These are phyloP conservation scores for Macrophya annulata DNA, from an alignment of 2,888 invertebrate species.

Conservation along the genomic window DNA sequence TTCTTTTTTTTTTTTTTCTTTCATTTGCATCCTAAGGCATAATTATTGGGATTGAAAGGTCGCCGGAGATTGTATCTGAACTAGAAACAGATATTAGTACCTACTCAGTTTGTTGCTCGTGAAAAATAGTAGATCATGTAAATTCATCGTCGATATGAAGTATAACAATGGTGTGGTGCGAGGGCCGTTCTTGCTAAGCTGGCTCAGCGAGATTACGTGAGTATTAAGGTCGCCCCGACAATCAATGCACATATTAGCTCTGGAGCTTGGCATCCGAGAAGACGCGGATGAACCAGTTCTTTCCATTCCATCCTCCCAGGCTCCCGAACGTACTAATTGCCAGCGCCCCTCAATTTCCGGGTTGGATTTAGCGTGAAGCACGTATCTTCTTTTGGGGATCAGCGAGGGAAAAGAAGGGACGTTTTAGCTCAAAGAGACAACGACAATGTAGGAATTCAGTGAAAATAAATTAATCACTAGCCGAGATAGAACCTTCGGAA, in stretches of 20 bases:
- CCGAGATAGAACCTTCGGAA: not conserved
- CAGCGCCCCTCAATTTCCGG: conserved; percentile 48
- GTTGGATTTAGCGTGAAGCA: conserved; percentile 49
- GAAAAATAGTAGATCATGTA: conserved; percentile 32
- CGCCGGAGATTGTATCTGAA: not conserved
- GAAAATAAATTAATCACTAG: conserved; percentile 17
- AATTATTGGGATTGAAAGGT: not conserved
- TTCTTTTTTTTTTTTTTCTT: not conserved
- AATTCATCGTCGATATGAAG: conserved; percentile 31
- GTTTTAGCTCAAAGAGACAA: conserved; percentile 30
- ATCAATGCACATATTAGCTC: conserved; percentile 57
- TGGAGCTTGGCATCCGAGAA: conserved; percentile 49
- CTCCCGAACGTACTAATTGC: conserved; percentile 49
- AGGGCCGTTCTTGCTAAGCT: conserved; percentile 55
- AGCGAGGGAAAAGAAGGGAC: not conserved
- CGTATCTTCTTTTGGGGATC: conserved; percentile 51
- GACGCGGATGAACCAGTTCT: conserved; percentile 51
- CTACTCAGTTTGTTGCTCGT: conserved; percentile 15
- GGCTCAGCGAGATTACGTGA: conserved; percentile 55
- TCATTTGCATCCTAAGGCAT: not conserved
- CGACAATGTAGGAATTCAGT: not conserved
- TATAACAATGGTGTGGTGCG: conserved; percentile 53
- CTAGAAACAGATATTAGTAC: not conserved
- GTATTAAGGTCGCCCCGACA: conserved; percentile 56
- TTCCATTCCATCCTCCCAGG: conserved; percentile 26